phyloP scores from a whole-genome alignment of 1,140 invertebrate genomes.

The Elymnias hypermnestra region DNA sequence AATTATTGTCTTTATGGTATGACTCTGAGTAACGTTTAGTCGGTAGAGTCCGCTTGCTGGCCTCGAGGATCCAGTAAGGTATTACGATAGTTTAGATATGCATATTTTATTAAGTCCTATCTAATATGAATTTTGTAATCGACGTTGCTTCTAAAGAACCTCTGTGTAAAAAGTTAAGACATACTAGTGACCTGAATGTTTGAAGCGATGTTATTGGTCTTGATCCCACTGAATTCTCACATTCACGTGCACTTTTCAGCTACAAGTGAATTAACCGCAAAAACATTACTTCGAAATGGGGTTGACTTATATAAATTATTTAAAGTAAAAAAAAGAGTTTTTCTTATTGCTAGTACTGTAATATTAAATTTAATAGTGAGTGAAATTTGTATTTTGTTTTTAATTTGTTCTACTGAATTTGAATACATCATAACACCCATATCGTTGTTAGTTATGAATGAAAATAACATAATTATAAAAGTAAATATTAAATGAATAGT shows the following conservation, averaged over 20 bases:
- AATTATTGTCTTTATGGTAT: constrained; percentile 71
- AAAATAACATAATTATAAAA: constrained; percentile 77
- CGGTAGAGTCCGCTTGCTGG: constrained; percentile 21
- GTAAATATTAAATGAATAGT: constrained; percentile 76
- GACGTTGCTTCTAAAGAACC: constrained; percentile 74
- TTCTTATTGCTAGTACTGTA: constrained; percentile 74
- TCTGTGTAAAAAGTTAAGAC: constrained; percentile 75
- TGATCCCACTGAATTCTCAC: constrained; percentile 70
- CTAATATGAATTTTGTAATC: constrained; percentile 74
- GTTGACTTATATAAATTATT: constrained; percentile 74
- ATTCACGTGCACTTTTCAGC: constrained; percentile 67
- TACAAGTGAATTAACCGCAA: constrained; percentile 57
- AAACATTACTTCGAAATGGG: constrained; percentile 64
- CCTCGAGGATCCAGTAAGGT: constrained; percentile 35
- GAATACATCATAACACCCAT: constrained; percentile 74
- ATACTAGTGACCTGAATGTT: constrained; percentile 75
- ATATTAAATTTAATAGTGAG: constrained; percentile 76
- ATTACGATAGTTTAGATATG: constrained; percentile 70
- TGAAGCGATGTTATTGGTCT: constrained; percentile 65
- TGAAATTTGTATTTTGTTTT: constrained; percentile 75
- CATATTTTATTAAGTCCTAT: constrained; percentile 75
- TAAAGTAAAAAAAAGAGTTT: constrained; percentile 66
- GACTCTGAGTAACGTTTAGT: constrained; percentile 48
- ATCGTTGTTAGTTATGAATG: constrained; percentile 76
- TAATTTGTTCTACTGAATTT: constrained; percentile 74